Evolutionary conservation across 2,797 vertebrate genomes (phyloP).

Genomic region (Rhabdomys pumilio): DNA sequence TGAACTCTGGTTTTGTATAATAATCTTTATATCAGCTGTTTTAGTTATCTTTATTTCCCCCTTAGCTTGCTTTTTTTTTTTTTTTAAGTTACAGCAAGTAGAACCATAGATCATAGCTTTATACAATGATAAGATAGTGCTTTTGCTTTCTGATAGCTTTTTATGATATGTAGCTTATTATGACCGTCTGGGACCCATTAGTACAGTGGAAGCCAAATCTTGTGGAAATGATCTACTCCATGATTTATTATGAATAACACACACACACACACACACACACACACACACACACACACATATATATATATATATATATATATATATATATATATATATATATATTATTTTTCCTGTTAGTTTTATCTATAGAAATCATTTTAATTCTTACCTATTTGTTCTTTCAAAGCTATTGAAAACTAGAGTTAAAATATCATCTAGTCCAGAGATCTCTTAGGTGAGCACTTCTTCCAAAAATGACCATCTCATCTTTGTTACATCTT

Average conservation of each 20-base stretch:
- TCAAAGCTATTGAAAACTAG: slow-evolving; percentile 55
- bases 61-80: slow-evolving; percentile 47
- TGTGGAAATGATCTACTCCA: background rate
- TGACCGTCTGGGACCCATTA: background rate
- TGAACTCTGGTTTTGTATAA: slow-evolving; percentile 41
- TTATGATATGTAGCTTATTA: background rate
- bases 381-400: background rate
- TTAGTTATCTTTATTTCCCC: slow-evolving; percentile 40
- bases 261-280: too few relatives aligned
- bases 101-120: slow-evolving; percentile 10
- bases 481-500: slow-evolving; percentile 28
- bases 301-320: too few relatives aligned
- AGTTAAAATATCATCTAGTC: slow-evolving; percentile 23
- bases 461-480: background rate
- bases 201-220: background rate
- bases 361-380: slow-evolving; percentile 32
- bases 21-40: slow-evolving; percentile 37
- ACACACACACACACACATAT: too few relatives aligned
- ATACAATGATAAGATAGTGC: background rate
- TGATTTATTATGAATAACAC: slow-evolving; percentile 47
- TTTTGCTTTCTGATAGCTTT: slow-evolving; percentile 46
- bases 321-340: background rate
- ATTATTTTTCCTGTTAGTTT: slow-evolving; percentile 31
- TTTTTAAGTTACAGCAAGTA: background rate
- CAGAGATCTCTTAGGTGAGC: background rate